Percentiles rank a stretch among this genome's conserved stretches.
These are phyloP conservation scores for Hypanus sabinus DNA, from an alignment of 2,113 vertebrate genomes.

Conservation along the genomic window DNA sequence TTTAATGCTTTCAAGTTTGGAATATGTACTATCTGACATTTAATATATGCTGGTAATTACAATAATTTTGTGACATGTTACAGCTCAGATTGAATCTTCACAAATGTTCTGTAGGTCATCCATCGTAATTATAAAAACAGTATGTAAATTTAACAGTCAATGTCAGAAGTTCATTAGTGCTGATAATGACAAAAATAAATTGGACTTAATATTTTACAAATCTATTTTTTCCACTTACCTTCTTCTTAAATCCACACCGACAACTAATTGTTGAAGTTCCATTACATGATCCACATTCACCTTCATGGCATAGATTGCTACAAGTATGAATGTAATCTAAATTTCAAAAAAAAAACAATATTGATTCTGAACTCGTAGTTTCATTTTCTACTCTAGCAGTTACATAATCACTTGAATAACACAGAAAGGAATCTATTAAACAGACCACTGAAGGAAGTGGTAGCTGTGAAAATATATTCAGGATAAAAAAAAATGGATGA, in stretches of 20 bases:
- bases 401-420: background rate
- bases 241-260: conserved; percentile 83
- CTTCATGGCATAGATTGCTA: conserved; percentile 89
- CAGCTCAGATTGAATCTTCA: background rate
- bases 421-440: background rate
- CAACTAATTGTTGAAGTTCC: conserved; percentile 85
- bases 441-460: background rate
- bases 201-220: background rate
- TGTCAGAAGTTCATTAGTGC: background rate
- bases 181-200: background rate
- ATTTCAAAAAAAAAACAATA: background rate
- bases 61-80: background rate
- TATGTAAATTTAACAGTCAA: background rate
- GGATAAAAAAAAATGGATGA: background rate
- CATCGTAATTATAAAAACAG: background rate
- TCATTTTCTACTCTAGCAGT: background rate
- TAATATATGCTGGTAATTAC: background rate
- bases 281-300: conserved; percentile 78
- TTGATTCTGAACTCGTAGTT: background rate
- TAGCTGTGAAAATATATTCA: background rate
- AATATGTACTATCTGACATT: background rate
- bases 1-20: background rate
- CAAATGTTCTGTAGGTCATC: background rate
- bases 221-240: conserved; percentile 55
- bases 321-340: conserved; percentile 82